Evolutionary conservation across 2,797 vertebrate genomes (phyloP).

Genomic region (Halcyon chelicuti): DNA sequence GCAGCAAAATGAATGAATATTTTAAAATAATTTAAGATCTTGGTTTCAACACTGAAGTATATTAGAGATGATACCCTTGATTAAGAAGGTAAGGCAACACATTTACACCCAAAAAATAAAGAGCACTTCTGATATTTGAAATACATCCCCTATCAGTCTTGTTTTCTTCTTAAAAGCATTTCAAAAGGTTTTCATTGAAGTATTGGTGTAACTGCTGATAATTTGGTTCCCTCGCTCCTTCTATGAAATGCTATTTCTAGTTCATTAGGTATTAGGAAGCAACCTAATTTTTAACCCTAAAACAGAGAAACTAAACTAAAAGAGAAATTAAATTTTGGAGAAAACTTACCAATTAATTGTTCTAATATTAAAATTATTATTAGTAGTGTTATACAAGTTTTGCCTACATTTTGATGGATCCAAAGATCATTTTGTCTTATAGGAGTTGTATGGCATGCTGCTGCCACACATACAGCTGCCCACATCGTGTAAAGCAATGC

Average conservation of each 20-base stretch:
- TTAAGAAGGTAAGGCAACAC: not conserved
- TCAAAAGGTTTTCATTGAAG: not conserved
- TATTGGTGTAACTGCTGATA: not conserved
- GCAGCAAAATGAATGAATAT: constrained; percentile 31
- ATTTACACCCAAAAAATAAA: not conserved
- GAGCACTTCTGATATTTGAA: not conserved
- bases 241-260: not conserved
- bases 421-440: not conserved
- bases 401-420: not conserved
- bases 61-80: not conserved
- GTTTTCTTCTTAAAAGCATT: not conserved
- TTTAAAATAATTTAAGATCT: constrained; percentile 17
- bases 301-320: not conserved
- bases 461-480: not conserved
- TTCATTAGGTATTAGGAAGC: not conserved
- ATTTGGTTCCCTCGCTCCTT: not conserved
- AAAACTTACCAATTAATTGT: not conserved
- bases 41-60: not conserved
- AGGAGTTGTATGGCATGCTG: fast-evolving
- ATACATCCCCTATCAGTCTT: not conserved
- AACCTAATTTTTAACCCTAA: not conserved
- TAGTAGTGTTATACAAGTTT: not conserved
- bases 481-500: fast-evolving
- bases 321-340: not conserved
- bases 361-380: not conserved